Evolutionary conservation across 2,113 vertebrate genomes (phyloP), one percentile per base, ranked within the genome.

Genomic region (Talpa occidentalis): DNA sequence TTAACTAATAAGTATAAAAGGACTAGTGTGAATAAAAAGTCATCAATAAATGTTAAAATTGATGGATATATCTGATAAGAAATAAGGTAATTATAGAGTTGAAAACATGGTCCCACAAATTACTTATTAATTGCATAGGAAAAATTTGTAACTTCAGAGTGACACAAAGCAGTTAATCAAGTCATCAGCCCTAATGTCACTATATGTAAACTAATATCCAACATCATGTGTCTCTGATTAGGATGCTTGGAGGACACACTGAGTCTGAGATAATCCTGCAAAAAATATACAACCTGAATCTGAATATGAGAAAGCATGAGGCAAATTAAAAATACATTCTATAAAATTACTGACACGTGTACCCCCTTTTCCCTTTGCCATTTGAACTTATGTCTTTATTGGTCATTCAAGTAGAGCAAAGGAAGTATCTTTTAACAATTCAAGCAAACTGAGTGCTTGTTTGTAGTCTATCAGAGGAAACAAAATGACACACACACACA

Each of bases 301-400:
- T 67, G 32, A 54, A 72, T 35, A 54, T 35, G 88, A 86, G 6
- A 40, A 95, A 90, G 69, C 15, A 76, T 47, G 73, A 78, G 44
- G 30, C 30, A 76, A 26, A 82, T 0, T n/a, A 35, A 90, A 91
- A 91, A 62, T 56, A 60, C 14, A 24, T 30, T 93, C 60, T 91
- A 37, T 9, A 72, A 87, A 82, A 22, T 56, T 56, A 56, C 21
- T 56, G 54, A 56, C 54, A 2, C 24, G 54, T 22, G 5, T 2
- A 67, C 98, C 99, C 99, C 98, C 99, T 98, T 97, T 99, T 99
- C 99, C 99, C 99, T 99, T 99, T 99, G 95, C 99, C 99, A 99
- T 69, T 97, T 97, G 98, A 99, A 99, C 98, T 85, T 12, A 92
- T 99, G 99, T 99, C 98, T 98, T 98, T 40, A 97, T 98, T 99